Evolutionary conservation across 2,888 invertebrate genomes (phyloP).

Genomic region (Cryptocheilus praepositus): DNA sequence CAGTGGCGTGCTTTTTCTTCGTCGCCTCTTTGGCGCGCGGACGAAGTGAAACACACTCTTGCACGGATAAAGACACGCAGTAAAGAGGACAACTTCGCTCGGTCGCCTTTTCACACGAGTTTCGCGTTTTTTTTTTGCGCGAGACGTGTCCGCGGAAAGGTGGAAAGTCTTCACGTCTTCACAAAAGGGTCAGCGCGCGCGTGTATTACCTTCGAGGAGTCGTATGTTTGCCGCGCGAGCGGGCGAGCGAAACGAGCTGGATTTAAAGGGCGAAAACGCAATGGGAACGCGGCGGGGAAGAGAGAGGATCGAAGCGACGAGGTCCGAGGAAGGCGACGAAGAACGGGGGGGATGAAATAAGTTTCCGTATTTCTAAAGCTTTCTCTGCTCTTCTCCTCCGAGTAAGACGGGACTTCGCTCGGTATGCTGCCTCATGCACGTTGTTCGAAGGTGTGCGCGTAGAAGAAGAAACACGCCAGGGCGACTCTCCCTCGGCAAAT

Average conservation of each 20-base stretch:
- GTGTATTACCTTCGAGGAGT: background rate
- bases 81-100: slow-evolving; percentile 1
- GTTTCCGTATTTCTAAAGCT: slow-evolving; percentile 58
- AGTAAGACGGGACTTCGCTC: slow-evolving; percentile 17
- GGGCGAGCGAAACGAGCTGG: slow-evolving; percentile 18
- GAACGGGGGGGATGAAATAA: slow-evolving; percentile 45
- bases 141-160: background rate
- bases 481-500: slow-evolving; percentile 54
- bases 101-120: slow-evolving; percentile 9
- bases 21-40: background rate
- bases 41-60: too few species aligned
- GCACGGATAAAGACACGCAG: too few species aligned
- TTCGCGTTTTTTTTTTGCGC: slow-evolving; percentile 7
- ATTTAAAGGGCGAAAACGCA: background rate
- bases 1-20: background rate
- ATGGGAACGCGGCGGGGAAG: slow-evolving; percentile 5
- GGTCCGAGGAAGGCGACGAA: slow-evolving; percentile 5
- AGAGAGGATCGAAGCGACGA: background rate
- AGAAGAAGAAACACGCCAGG: slow-evolving; percentile 4
- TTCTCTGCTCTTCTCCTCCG: slow-evolving; percentile 21
- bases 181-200: slow-evolving; percentile 5
- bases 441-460: slow-evolving; percentile 3
- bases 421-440: slow-evolving; percentile 11
- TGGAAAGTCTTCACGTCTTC: background rate
- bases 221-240: background rate